A percentile compares a stretch with the other conserved stretches of the same genome.
Evolutionary conservation across 2,888 invertebrate species (phyloP).

Genomic region (Machimus atricapillus): DNA sequence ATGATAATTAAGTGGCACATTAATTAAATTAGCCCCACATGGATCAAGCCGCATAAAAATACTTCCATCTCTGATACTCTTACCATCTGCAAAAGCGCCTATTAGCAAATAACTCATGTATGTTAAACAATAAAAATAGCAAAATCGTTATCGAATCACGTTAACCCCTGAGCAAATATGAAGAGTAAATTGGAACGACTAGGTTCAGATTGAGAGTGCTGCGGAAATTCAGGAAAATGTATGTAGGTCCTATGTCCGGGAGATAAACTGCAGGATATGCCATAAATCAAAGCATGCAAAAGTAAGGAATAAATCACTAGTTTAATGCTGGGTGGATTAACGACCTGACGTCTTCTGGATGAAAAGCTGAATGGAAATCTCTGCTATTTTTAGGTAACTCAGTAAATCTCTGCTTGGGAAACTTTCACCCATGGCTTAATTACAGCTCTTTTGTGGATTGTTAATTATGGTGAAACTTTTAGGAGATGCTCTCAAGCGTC

Average conservation of each 20-base stretch:
- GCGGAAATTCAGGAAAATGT: neutral
- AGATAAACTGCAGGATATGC: neutral
- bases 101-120: neutral
- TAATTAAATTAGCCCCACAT: neutral
- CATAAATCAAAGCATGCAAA: neutral
- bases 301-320: neutral
- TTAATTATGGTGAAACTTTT: neutral
- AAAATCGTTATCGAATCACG: neutral
- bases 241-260: neutral
- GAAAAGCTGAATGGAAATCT: neutral
- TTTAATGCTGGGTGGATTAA: neutral
- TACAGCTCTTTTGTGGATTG: neutral
- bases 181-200: neutral
- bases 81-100: neutral
- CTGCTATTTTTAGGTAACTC: neutral
- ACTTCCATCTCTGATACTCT: neutral
- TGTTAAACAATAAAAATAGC: neutral
- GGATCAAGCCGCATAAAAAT: neutral
- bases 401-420: neutral
- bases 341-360: neutral
- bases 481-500: neutral
- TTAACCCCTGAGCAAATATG: neutral
- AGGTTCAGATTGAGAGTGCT: neutral
- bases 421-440: neutral
- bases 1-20: neutral